Evolutionary conservation across 1,140 invertebrate genomes (phyloP).

Genomic region (Elymnias hypermnestra): DNA sequence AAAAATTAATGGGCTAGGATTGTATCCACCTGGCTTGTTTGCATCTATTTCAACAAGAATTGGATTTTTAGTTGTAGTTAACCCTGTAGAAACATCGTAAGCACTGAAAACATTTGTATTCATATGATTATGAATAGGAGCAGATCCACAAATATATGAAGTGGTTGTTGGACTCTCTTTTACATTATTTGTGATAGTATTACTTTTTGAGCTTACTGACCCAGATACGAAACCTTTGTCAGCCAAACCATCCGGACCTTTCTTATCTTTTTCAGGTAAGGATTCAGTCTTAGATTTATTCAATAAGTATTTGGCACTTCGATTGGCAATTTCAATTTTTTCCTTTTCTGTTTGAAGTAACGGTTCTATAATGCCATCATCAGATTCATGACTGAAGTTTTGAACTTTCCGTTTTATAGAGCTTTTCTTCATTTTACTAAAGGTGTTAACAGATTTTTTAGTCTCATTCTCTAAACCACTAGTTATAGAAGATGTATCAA

Average conservation of each 20-base stretch:
- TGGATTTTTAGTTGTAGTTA: slow-evolving; percentile 36
- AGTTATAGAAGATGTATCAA: slow-evolving; percentile 55
- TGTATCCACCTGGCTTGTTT: slow-evolving; percentile 32
- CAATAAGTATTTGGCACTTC: slow-evolving; percentile 61
- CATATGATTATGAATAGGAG: slow-evolving; percentile 53
- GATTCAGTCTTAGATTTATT: slow-evolving; percentile 60
- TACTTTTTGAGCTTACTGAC: slow-evolving; percentile 17
- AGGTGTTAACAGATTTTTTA: slow-evolving; percentile 48
- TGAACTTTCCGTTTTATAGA: slow-evolving; percentile 63
- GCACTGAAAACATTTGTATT: slow-evolving; percentile 47
- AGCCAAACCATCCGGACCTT: slow-evolving; percentile 12
- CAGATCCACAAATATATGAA: slow-evolving; percentile 17
- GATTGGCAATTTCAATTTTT: slow-evolving; percentile 38
- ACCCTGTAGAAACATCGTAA: slow-evolving; percentile 25
- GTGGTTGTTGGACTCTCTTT: slow-evolving; percentile 19
- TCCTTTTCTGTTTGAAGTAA: slow-evolving; percentile 58
- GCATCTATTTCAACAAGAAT: slow-evolving; percentile 52
- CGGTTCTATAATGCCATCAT: slow-evolving; percentile 65
- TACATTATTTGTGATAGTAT: slow-evolving; percentile 17
- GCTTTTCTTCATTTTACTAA: slow-evolving; percentile 59
- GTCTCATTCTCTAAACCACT: slow-evolving; percentile 63
- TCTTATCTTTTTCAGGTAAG: slow-evolving; percentile 29
- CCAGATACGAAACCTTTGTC: slow-evolving; percentile 10
- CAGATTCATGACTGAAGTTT: slow-evolving; percentile 55
- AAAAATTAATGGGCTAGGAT: slow-evolving; percentile 54